phyloP scores from a whole-genome alignment of 2,797 vertebrate species.

The Phoeniculus purpureus region DNA sequence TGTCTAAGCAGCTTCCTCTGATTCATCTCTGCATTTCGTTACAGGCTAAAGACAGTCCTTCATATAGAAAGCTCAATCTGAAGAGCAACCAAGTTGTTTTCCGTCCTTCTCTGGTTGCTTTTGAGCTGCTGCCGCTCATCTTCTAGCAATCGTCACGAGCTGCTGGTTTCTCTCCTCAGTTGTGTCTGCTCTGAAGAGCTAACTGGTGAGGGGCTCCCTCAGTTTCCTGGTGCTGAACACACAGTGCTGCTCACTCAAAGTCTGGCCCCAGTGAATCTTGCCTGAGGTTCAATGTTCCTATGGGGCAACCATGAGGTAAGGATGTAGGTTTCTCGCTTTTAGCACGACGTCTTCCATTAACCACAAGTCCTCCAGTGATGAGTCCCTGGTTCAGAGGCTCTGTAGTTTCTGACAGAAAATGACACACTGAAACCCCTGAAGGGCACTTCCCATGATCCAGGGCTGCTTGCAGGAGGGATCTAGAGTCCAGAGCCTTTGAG shows the following conservation, averaged over 20 bases:
- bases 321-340: neutral
- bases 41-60: neutral
- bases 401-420: neutral
- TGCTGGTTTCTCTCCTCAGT: neutral
- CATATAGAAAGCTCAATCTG: neutral
- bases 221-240: neutral
- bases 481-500: neutral
- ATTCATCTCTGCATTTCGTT: slow-evolving; percentile 10
- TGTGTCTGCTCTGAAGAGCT: neutral
- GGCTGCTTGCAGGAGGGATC: neutral
- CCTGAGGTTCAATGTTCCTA: neutral
- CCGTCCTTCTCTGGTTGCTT: neutral
- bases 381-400: neutral
- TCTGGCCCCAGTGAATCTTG: neutral
- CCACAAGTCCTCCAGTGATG: neutral
- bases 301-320: neutral
- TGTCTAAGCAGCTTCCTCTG: slow-evolving; percentile 46
- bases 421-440: neutral
- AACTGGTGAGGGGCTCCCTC: neutral
- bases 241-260: neutral
- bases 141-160: neutral
- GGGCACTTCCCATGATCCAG: neutral
- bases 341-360: neutral
- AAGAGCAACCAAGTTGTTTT: neutral
- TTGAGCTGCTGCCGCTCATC: neutral